Evolutionary conservation across 2,888 invertebrate species (phyloP), one percentile per base, ranked within the genome.

Genomic region (Phalangium opilio): DNA sequence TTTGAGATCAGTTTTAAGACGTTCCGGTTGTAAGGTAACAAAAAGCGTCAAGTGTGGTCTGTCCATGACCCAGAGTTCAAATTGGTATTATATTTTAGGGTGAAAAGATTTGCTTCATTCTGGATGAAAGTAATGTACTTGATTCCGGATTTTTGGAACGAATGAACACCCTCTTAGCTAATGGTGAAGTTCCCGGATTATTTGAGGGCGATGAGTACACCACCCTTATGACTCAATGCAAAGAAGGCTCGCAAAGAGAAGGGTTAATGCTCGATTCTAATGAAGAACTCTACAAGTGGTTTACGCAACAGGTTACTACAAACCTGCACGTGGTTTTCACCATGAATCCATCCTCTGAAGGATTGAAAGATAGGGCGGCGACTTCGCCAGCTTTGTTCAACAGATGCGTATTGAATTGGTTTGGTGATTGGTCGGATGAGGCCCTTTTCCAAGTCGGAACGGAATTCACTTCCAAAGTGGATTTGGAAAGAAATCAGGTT

Each of bases 301-400:
- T 98, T 68, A 98, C 98, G 0, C 87, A 89, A 20, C 61, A 73
- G 67, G 71, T 98, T 34, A 98, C 98, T 90, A 81, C 85, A 53
- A 99, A 99, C 67, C 74, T 99, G 43, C 98, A 99, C 69, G 98
- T 99, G 10, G 98, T 99, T 40, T 99, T 99, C 70, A 99, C 98
- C 1, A 99, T 99, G 98, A 99, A 99, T 71, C 98, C 98, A 8
- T 93, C 91, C 1, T 87, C 93, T 0, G 95, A 98, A 63, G 98
- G 96, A 0, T 74, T 99, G 39, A 95, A 98, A 68, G 96, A 96
- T 69, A 77, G 96, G 53, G 98, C 98, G 1, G 90, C 98, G 10
- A 99, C 98, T 0, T 98, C 98, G 4, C 98, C 98, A 27, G 98
- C 98, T 3, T 73, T 98, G 48, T 98, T 98, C 75, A 99, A 98